phyloP scores from a whole-genome alignment of 2,113 vertebrate genomes.

The Podilymbus podiceps region DNA sequence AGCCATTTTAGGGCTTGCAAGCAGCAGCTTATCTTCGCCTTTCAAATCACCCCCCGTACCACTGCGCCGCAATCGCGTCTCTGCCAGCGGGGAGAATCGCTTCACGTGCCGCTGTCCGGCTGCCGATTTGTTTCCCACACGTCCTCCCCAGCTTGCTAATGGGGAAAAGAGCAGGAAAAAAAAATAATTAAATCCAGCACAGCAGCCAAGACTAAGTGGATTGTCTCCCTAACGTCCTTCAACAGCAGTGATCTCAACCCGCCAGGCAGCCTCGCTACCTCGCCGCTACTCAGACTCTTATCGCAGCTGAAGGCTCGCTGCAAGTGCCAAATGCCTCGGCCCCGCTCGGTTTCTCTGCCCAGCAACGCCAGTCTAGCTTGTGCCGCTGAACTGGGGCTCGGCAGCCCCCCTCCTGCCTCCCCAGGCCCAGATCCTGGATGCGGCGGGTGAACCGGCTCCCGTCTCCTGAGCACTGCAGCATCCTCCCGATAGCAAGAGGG shows the following conservation, averaged over 20 bases:
- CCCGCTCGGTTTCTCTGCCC: not conserved
- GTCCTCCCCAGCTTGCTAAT: not conserved
- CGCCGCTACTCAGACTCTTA: not conserved
- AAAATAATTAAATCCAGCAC: not conserved
- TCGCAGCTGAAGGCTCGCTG: not conserved
- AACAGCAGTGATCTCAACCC: not conserved
- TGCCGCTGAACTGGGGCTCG: not conserved
- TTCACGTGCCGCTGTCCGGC: not conserved
- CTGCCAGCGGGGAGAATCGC: not conserved
- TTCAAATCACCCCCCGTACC: not conserved
- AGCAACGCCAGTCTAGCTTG: not conserved
- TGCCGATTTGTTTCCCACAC: not conserved
- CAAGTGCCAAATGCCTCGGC: not conserved
- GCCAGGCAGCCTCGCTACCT: not conserved
- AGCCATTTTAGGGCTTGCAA: not conserved
- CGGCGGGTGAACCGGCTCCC: not conserved
- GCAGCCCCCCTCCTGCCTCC: not conserved
- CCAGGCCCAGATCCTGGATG: not conserved
- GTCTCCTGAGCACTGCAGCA: not conserved
- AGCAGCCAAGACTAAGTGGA: not conserved
- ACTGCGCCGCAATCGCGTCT: rapidly evolving
- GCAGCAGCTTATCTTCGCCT: not conserved
- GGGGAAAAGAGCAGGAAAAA: not conserved
- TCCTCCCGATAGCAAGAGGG: rapidly evolving
- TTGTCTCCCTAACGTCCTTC: not conserved